Evolutionary conservation across 2,888 invertebrate species (phyloP).

Genomic region (Pristionchus japonicus): DNA sequence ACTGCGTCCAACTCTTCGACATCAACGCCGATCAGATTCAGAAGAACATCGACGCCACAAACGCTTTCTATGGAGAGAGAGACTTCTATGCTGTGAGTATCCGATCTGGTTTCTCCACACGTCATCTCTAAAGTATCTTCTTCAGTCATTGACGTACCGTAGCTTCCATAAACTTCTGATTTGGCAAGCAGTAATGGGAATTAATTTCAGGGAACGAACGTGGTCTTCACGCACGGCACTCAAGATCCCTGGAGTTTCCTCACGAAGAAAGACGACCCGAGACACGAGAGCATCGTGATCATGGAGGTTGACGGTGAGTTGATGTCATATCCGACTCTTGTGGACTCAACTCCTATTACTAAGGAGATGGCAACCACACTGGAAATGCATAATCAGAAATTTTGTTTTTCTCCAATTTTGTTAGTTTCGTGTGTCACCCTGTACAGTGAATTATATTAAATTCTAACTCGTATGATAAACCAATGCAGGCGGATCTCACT

Average conservation of each 20-base stretch:
- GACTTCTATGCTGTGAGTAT: background rate
- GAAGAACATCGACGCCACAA: conserved; percentile 39
- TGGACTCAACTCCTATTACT: too few relatives aligned
- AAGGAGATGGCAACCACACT: background rate
- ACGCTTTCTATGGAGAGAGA: conserved; percentile 10
- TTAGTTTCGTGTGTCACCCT: too few relatives aligned
- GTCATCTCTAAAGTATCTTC: background rate
- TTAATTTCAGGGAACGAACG: conserved; percentile 52
- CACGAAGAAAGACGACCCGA: conserved; percentile 34
- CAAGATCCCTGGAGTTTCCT: conserved; percentile 44
- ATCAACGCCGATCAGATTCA: conserved; percentile 12
- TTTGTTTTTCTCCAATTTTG: too few relatives aligned
- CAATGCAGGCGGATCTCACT: conserved; percentile 13
- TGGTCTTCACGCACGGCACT: conserved; percentile 34
- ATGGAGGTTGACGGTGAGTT: conserved; percentile 5
- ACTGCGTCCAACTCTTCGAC: conserved; percentile 15
- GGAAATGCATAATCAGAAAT: too few relatives aligned
- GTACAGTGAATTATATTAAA: too few relatives aligned
- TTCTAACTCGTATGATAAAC: too few relatives aligned
- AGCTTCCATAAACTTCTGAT: background rate
- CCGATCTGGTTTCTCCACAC: too few relatives aligned
- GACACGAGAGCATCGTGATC: conserved; percentile 21
- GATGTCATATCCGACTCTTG: background rate
- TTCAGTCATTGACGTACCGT: background rate
- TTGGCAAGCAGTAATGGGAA: too few relatives aligned